Percentiles rank a stretch among this genome's conserved stretches.
These are phyloP conservation scores for Catostomus latipinnis DNA, from an alignment of 2,797 vertebrate species.

Conservation along the genomic window DNA sequence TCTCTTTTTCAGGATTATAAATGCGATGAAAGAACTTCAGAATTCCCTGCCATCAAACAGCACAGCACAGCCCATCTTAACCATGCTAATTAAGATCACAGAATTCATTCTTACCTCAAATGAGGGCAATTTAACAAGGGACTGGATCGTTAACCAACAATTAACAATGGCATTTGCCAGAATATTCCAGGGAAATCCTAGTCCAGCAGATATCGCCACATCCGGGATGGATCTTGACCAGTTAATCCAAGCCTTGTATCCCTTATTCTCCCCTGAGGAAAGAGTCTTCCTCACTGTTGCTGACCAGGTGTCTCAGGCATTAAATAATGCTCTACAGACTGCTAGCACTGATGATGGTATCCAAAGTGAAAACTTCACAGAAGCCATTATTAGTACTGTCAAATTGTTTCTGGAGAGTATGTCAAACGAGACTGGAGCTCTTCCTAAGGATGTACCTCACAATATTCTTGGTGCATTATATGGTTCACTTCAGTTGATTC, in stretches of 20 bases:
- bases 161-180: background rate
- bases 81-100: conserved; percentile 64
- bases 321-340: conserved; percentile 13
- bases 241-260: conserved; percentile 4
- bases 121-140: conserved; percentile 67
- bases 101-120: conserved; percentile 63
- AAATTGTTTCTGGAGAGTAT: conserved; percentile 3
- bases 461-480: background rate
- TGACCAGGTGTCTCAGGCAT: conserved; percentile 15
- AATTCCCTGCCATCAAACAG: conserved; percentile 65
- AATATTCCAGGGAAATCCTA: background rate
- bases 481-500: conserved; percentile 2
- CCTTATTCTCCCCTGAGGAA: background rate
- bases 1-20: background rate
- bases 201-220: background rate
- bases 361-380: background rate
- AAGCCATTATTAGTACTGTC: background rate
- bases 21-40: conserved; percentile 65
- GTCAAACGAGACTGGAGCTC: background rate
- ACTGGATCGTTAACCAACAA: conserved; percentile 21
- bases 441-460: background rate
- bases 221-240: conserved; percentile 1
- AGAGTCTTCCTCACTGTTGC: conserved; percentile 5
- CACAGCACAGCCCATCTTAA: conserved; percentile 63
- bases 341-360: background rate